phyloP scores from a whole-genome alignment of 2,888 invertebrate genomes.

The Dryadula phaetusa region DNA sequence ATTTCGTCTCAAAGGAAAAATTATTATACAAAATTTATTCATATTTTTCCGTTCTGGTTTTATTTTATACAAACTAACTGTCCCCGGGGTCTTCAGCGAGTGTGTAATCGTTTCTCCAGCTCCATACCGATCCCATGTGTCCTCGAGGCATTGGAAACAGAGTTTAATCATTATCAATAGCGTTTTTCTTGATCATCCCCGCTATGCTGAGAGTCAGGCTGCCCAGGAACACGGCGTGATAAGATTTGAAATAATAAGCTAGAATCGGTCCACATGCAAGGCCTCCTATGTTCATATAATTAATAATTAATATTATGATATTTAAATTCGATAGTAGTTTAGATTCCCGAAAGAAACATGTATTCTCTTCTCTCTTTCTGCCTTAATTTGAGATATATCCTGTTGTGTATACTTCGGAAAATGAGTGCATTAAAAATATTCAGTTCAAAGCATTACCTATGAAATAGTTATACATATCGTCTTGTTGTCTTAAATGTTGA shows the following conservation, averaged over 20 bases:
- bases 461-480: constrained; percentile 70
- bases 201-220: constrained; percentile 59
- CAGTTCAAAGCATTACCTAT: constrained; percentile 53
- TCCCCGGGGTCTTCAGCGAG: constrained; percentile 60
- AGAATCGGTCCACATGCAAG: constrained; percentile 68
- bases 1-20: too few relatives aligned
- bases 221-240: constrained; percentile 63
- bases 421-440: not conserved
- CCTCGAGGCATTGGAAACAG: constrained; percentile 51
- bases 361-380: too few relatives aligned
- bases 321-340: too few relatives aligned
- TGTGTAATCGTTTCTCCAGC: constrained; percentile 60
- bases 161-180: constrained; percentile 49
- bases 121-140: constrained; percentile 54
- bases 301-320: not conserved
- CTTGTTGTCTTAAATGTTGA: constrained; percentile 52
- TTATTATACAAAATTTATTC: too few relatives aligned
- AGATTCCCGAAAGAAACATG: too few relatives aligned
- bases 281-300: constrained; percentile 53
- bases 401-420: too few relatives aligned
- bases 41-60: too few relatives aligned
- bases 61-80: constrained; percentile 51
- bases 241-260: constrained; percentile 60
- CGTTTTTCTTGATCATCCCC: constrained; percentile 65
- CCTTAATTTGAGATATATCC: too few relatives aligned